Evolutionary conservation across 2,888 invertebrate species (phyloP).

Genomic region (Leucophora obtusa): DNA sequence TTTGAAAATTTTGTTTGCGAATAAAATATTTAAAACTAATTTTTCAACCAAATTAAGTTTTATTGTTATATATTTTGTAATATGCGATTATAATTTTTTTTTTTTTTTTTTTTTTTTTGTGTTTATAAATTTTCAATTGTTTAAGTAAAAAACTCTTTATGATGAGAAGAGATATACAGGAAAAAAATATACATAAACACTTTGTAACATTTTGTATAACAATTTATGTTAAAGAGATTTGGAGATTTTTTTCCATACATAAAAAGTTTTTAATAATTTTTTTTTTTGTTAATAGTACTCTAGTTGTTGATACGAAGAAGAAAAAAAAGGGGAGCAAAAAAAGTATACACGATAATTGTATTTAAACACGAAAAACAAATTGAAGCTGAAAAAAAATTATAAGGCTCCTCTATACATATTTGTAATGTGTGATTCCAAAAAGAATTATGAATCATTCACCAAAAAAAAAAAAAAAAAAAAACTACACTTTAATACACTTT

Average conservation of each 20-base stretch:
- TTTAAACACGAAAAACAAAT: conserved; percentile 44
- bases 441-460: conserved; percentile 61
- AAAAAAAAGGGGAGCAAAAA: conserved; percentile 20
- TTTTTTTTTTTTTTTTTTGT: neutral
- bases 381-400: conserved; percentile 15
- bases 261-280: neutral
- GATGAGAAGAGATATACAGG: neutral
- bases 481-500: conserved; percentile 16
- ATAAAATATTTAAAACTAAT: neutral
- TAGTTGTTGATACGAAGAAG: conserved; percentile 23
- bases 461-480: conserved; percentile 6
- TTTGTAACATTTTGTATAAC: neutral
- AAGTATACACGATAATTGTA: conserved; percentile 35
- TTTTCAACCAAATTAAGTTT: neutral
- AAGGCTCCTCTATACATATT: conserved; percentile 6
- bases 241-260: conserved; percentile 24
- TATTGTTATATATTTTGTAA: neutral
- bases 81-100: neutral
- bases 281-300: conserved; percentile 25
- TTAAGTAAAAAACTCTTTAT: neutral
- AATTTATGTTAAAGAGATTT: conserved; percentile 13
- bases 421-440: conserved; percentile 57
- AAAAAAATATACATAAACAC: neutral
- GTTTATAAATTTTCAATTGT: neutral
- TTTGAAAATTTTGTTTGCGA: neutral